Evolutionary conservation across 2,113 vertebrate genomes (phyloP).

Genomic region (Zeus faber): DNA sequence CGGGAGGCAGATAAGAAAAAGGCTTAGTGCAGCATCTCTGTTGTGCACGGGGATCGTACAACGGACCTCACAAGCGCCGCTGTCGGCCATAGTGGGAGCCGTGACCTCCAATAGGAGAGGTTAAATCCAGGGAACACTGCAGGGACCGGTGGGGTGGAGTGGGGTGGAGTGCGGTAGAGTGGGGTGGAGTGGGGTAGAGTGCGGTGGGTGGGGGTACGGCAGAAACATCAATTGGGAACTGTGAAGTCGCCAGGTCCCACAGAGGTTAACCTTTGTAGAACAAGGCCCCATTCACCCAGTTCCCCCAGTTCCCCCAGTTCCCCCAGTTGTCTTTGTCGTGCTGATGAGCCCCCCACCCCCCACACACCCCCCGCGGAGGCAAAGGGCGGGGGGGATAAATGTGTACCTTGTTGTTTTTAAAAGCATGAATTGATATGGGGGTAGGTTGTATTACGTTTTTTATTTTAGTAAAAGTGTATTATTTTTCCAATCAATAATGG

Average conservation of each 20-base stretch:
- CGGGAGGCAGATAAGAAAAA: no score
- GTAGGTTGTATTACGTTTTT: no score
- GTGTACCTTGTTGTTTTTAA: no score
- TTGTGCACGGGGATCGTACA: no score
- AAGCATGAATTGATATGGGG: no score
- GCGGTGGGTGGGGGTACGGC: constrained; percentile 52
- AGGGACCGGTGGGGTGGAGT: constrained; percentile 11
- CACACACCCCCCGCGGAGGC: constrained; percentile 52
- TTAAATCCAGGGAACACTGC: constrained; percentile 60
- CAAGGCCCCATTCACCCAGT: constrained; percentile 55
- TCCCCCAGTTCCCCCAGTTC: no score
- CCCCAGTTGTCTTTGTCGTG: constrained; percentile 64
- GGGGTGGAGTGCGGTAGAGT: constrained; percentile 42
- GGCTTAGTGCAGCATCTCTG: no score
- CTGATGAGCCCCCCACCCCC: constrained; percentile 62
- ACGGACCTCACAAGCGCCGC: constrained; percentile 43
- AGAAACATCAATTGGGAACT: constrained; percentile 62
- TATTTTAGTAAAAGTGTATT: no score
- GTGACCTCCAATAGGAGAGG: constrained; percentile 60
- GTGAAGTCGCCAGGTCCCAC: constrained; percentile 69
- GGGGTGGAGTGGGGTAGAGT: constrained; percentile 31
- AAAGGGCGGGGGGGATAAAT: no score
- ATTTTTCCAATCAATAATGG: no score
- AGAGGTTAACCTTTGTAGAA: constrained; percentile 73
- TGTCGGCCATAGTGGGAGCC: constrained; percentile 25